Percentiles rank a stretch among this genome's conserved stretches.
Conservation (phyloP, 2,797 vertebrate species). For the Eospalax fontanierii region DNA sequence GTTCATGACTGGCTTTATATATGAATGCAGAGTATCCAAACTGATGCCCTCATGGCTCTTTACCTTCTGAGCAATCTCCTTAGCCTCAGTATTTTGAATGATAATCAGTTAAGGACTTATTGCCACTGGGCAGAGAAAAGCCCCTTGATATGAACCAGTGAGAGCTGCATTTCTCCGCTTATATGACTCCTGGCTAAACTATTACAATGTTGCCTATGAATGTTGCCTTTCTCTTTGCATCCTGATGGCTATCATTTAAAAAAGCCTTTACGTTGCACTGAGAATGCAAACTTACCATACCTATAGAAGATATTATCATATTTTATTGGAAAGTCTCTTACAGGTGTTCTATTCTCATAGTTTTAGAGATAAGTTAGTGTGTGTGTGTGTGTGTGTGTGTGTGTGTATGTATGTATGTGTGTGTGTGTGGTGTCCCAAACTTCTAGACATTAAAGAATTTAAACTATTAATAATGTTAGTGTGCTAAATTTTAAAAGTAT, state of each 20-base stretch:
- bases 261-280: slow-evolving; percentile 25
- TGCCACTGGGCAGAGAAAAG: not conserved
- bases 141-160: too few species aligned
- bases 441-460: slow-evolving; percentile 39
- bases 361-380: slow-evolving; percentile 34
- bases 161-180: not conserved
- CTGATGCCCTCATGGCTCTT: not conserved
- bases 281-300: not conserved
- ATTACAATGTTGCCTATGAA: not conserved
- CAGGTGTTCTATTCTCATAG: not conserved
- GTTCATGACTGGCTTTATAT: not conserved
- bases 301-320: not conserved
- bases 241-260: not conserved
- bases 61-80: not conserved
- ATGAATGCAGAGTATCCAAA: not conserved
- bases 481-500: not conserved
- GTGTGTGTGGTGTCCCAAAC: slow-evolving; percentile 13
- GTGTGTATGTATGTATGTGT: not conserved
- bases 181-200: not conserved
- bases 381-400: not conserved
- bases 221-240: not conserved
- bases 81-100: not conserved
- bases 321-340: not conserved
- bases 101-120: slow-evolving; percentile 12
- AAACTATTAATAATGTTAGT: slow-evolving; percentile 19